phyloP scores from a whole-genome alignment of 2,113 vertebrate genomes.

The Herpetotheres cachinnans region DNA sequence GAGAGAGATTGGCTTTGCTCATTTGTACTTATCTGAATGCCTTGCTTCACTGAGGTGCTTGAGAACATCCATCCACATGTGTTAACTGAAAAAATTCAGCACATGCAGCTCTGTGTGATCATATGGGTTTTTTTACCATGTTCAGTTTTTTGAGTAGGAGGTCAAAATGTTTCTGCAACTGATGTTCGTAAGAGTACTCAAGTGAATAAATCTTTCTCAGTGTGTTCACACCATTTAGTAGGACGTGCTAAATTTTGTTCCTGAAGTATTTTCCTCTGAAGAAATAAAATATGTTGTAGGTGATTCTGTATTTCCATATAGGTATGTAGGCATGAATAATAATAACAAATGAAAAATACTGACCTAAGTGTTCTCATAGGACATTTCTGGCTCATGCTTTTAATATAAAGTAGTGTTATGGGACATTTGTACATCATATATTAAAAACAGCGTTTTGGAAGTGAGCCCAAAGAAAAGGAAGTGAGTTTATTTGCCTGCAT shows the following conservation, averaged over 20 bases:
- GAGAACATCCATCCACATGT: neutral
- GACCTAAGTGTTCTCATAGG: conserved; percentile 53
- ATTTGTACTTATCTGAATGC: neutral
- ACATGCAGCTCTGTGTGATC: neutral
- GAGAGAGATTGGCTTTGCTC: neutral
- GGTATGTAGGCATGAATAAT: neutral
- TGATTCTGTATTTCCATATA: neutral
- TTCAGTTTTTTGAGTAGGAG: neutral
- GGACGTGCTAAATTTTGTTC: conserved; percentile 13
- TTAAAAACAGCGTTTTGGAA: conserved; percentile 66
- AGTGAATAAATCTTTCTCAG: neutral
- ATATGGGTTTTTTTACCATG: neutral
- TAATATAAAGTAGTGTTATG: conserved; percentile 48
- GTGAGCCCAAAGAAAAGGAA: conserved; percentile 58
- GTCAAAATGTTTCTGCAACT: neutral
- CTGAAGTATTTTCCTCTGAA: neutral
- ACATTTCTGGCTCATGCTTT: conserved; percentile 46
- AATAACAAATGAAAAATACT: conserved; percentile 32
- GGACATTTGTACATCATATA: conserved; percentile 53
- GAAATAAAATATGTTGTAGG: neutral
- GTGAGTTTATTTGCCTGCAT: conserved; percentile 67
- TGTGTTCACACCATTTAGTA: neutral
- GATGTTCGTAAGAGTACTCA: neutral
- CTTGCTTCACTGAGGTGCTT: neutral
- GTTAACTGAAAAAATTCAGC: neutral